A percentile compares a stretch with the other conserved stretches of the same genome.
phyloP scores from a whole-genome alignment of 1,140 invertebrate species.

The Ridgeia piscesae region DNA sequence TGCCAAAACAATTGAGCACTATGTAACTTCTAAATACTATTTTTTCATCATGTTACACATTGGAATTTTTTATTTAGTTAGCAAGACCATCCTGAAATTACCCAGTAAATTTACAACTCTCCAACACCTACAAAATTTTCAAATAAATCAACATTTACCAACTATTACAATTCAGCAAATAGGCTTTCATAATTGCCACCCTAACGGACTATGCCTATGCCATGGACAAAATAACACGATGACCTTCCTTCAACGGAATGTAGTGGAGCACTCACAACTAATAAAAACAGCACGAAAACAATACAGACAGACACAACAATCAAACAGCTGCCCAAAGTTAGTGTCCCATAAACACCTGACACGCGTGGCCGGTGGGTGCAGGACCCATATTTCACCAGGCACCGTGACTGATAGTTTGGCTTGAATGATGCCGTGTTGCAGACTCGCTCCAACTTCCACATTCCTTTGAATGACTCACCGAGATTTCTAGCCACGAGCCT shows the following conservation, averaged over 20 bases:
- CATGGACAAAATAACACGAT: too few species aligned
- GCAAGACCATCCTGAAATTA: not conserved
- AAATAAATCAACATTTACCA: too few species aligned
- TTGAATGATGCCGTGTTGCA: not conserved
- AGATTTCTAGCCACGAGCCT: not conserved
- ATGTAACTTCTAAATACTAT: too few species aligned
- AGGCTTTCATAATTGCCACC: too few species aligned
- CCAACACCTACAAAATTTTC: too few species aligned
- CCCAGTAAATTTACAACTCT: too few species aligned
- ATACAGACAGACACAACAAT: not conserved
- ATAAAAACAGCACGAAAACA: too few species aligned
- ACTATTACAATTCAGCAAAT: too few species aligned
- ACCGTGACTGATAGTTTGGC: not conserved
- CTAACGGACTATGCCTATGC: too few species aligned
- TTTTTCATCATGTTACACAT: too few species aligned
- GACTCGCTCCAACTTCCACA: not conserved
- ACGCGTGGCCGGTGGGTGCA: not conserved
- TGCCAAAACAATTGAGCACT: too few species aligned
- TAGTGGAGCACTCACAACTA: not conserved
- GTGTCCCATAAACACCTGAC: not conserved
- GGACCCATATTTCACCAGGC: not conserved
- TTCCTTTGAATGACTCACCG: not conserved
- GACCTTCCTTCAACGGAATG: too few species aligned
- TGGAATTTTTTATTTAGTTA: not conserved
- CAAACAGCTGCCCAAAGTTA: not conserved